Evolutionary conservation across 2,113 vertebrate genomes (phyloP).

Genomic region (Pseudorectes ferrugineus): DNA sequence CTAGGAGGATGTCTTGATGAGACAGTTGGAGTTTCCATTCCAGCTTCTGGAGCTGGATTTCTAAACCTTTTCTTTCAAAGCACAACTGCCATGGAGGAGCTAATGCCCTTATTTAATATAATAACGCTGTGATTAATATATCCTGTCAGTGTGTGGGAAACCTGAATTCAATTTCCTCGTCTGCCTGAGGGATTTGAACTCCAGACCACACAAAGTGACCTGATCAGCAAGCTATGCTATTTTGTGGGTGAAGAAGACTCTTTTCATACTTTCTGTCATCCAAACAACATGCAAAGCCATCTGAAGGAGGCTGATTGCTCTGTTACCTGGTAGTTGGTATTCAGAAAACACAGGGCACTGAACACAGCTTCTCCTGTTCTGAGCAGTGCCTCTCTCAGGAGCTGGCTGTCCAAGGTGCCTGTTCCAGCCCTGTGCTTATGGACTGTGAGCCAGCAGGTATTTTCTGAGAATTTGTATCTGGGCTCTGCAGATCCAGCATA

Average conservation of each 20-base stretch:
- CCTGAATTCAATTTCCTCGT: conserved; percentile 39
- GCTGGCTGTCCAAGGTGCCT: not conserved
- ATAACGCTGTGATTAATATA: conserved; percentile 17
- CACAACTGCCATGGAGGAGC: not conserved
- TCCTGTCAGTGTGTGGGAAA: conserved; percentile 48
- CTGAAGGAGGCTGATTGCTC: not conserved
- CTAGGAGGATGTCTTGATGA: not conserved
- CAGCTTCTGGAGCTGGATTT: not conserved
- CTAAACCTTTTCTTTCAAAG: not conserved
- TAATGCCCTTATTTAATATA: conserved; percentile 41
- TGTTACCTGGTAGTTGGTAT: not conserved
- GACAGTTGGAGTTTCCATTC: not conserved
- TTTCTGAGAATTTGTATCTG: not conserved
- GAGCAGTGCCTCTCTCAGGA: not conserved
- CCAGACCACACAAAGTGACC: conserved; percentile 52
- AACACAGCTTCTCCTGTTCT: not conserved
- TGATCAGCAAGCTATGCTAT: not conserved
- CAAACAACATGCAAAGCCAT: accelerated
- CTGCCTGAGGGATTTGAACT: conserved; percentile 35
- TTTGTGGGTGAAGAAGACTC: not conserved
- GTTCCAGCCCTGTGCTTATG: accelerated
- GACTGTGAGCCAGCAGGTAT: not conserved
- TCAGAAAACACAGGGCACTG: not conserved
- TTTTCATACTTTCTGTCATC: not conserved
- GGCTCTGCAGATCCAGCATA: not conserved